Evolutionary conservation across 2,888 invertebrate species (phyloP).

Genomic region (Netelia melanura): DNA sequence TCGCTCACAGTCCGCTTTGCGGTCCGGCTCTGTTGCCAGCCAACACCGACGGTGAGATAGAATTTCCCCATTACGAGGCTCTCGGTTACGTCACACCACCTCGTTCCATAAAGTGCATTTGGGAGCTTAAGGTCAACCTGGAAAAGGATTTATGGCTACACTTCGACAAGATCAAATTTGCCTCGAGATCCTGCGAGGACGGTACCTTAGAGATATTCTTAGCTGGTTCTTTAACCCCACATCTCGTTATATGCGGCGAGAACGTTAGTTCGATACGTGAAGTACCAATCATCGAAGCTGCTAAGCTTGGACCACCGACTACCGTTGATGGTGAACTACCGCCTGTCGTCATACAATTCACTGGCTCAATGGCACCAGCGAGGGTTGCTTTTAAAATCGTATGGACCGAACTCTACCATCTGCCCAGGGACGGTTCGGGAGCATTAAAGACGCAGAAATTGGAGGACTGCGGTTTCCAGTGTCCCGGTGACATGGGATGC

Average conservation of each 20-base stretch:
- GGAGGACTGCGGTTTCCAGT: slow-evolving; percentile 93
- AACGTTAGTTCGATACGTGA: slow-evolving; percentile 93
- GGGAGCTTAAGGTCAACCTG: slow-evolving; percentile 93
- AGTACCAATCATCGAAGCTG: slow-evolving; percentile 92
- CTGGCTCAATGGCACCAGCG: slow-evolving; percentile 91
- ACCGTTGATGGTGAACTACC: slow-evolving; percentile 86
- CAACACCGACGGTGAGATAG: slow-evolving; percentile 93
- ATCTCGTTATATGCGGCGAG: slow-evolving; percentile 93
- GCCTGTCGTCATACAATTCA: slow-evolving; percentile 90
- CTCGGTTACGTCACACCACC: slow-evolving; percentile 86
- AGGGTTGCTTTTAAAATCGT: slow-evolving; percentile 94
- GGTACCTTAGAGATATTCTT: slow-evolving; percentile 94
- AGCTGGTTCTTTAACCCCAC: slow-evolving; percentile 90
- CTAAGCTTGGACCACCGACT: slow-evolving; percentile 88
- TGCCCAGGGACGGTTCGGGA: slow-evolving; percentile 94
- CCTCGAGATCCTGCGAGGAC: slow-evolving; percentile 94
- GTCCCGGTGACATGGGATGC: slow-evolving; percentile 94
- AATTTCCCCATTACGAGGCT: slow-evolving; percentile 94
- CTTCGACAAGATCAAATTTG: slow-evolving; percentile 94
- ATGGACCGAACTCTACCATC: slow-evolving; percentile 95
- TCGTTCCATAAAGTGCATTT: slow-evolving; percentile 88
- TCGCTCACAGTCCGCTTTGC: slow-evolving; percentile 95
- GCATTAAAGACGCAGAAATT: slow-evolving; percentile 92
- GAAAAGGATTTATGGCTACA: slow-evolving; percentile 95
- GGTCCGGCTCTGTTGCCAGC: slow-evolving; percentile 93